These are phyloP conservation scores for Andrena camellia DNA, from an alignment of 2,888 invertebrate species.

Conservation along the genomic window DNA sequence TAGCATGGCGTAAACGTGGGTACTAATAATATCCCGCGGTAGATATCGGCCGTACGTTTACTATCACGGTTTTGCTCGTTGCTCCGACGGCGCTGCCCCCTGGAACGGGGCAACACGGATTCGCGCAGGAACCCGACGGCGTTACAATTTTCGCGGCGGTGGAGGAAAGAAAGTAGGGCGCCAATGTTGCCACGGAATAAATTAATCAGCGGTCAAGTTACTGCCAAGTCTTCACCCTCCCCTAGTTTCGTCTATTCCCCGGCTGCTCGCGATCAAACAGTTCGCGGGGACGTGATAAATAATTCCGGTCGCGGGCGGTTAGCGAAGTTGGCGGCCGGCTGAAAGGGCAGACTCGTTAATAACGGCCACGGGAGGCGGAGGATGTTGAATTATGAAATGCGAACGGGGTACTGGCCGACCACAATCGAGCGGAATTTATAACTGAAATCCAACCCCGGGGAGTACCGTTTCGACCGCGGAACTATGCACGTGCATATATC, in stretches of 20 bases:
- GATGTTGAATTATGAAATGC: slow-evolving; percentile 44
- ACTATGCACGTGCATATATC: slow-evolving; percentile 1
- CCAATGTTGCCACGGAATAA: slow-evolving; percentile 28
- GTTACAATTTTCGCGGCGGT: background rate
- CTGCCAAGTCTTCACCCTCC: background rate
- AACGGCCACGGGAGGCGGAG: slow-evolving; percentile 20
- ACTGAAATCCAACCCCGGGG: slow-evolving; percentile 15
- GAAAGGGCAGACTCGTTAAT: slow-evolving; percentile 24
- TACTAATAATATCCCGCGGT: slow-evolving; percentile 50
- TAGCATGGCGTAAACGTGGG: slow-evolving; percentile 20
- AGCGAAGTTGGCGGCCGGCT: background rate
- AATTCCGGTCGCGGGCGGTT: slow-evolving; percentile 28
- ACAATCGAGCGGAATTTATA: slow-evolving; percentile 39
- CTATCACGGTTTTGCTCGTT: background rate
- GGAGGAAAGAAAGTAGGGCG: slow-evolving; percentile 13
- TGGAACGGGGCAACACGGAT: background rate
- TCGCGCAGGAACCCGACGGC: background rate
- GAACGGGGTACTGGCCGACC: background rate
- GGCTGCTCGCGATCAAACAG: background rate
- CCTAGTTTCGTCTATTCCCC: background rate
- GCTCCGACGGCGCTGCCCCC: background rate
- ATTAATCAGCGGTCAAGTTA: slow-evolving; percentile 18
- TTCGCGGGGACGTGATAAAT: slow-evolving; percentile 12
- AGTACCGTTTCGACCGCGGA: slow-evolving; percentile 11
- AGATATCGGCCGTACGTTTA: slow-evolving; percentile 16